Evolutionary conservation across 2,888 invertebrate species (phyloP), one percentile per base, ranked within the genome.

Genomic region (Philereme transversata): DNA sequence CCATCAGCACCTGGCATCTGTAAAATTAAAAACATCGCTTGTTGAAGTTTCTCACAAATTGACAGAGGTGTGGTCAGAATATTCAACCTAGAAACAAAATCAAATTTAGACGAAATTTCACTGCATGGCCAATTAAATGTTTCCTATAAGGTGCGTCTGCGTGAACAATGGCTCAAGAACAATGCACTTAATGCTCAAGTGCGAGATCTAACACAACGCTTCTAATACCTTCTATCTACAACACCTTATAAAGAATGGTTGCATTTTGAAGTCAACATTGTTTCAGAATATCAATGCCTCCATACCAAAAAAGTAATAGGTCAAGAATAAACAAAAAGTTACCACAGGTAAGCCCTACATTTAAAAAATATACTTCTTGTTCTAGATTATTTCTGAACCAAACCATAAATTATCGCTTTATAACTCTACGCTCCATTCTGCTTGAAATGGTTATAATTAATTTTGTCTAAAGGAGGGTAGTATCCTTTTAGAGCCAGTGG

Each of bases 1-100:
- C 74, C 78, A 71, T 70, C 73, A 77, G 73, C 77, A 77, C 62
- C 77, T 82, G 72, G 81, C 88, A 87, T 89, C 90, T 90, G 68
- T 50, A 71, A 78, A 49, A 69, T 51, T 58, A 56, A 8, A 22
- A 43, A 5, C 22, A 22, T 22, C 22, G 22, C 22, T 22, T 22
- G 22, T 22, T 22, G 22, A 10, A 6, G 40, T 40, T 8, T 36
- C 36, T 6, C 7, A 40, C 4, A 38, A 8, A 38, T 40, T 36
- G 49, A 22, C 22, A 22, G 22, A 22, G 22, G 22, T 34, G 44
- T 11, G 44, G 46, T n/a, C 11, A 11, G 33, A 40, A 34, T 11
- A 40, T 38, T 22, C 5, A 50, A 35, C 36, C 56, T 36, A 56
- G 34, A 45, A 22, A 40, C 46, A 43, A 11, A 36, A 58, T 46